Conservation (phyloP, 2,888 invertebrate genomes). For the Metellina segmentata region DNA sequence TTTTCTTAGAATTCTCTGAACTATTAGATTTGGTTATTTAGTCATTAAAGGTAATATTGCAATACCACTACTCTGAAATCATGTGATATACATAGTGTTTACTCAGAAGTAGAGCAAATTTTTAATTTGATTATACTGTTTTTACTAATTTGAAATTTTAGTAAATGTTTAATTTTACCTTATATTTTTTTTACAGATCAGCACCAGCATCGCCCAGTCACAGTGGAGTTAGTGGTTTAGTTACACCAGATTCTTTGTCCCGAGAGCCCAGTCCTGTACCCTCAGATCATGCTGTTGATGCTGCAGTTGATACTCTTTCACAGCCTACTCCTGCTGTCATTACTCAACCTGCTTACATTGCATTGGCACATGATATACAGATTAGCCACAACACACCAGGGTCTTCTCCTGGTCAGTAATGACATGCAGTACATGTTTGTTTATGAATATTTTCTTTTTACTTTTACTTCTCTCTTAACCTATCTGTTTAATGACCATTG, state of each 20-base stretch:
- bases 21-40: too few relatives aligned
- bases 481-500: not conserved
- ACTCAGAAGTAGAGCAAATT: too few relatives aligned
- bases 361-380: conserved; percentile 69
- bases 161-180: not conserved
- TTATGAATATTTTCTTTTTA: not conserved
- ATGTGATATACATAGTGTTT: too few relatives aligned
- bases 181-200: conserved; percentile 69
- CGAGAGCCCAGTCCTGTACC: conserved; percentile 96
- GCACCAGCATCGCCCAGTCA: conserved; percentile 78
- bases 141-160: too few relatives aligned
- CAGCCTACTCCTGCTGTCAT: conserved; percentile 68
- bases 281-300: conserved; percentile 34
- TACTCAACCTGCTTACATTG: conserved; percentile 69
- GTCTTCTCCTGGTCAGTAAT: conserved; percentile 22
- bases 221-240: conserved; percentile 86
- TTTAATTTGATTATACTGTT: too few relatives aligned
- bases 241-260: conserved; percentile 92
- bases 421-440: not conserved
- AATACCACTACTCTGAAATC: too few relatives aligned
- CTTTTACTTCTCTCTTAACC: not conserved
- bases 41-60: too few relatives aligned
- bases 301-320: conserved; percentile 40
- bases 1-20: too few relatives aligned
- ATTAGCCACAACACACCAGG: conserved; percentile 53